Evolutionary conservation across 2,888 invertebrate genomes (phyloP), one percentile per base, ranked within the genome.

Genomic region (Ganaspis brasiliensis): DNA sequence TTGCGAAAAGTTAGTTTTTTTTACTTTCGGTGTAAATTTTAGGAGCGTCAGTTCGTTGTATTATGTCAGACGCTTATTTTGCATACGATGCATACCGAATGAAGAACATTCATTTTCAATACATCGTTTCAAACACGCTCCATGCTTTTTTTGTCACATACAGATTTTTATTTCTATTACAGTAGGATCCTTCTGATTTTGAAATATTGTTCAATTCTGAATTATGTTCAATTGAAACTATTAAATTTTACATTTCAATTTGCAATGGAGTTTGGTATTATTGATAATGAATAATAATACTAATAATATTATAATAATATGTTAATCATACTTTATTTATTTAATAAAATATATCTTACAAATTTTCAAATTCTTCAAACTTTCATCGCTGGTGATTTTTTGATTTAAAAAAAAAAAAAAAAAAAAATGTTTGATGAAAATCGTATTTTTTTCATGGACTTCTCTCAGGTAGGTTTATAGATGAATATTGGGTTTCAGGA

Each of bases 1-100:
- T 79, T 78, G 72, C 72, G 72, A 72, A 76, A 72, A 55, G 55
- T n/a, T 55, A 72, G 52, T 63, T 37, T 45, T 67, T 67, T 63
- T 40, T 67, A 26, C 26, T 67, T 67, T 67, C 10, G n/a, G 67
- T 45, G 24, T 26, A 67, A 40, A 67, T 40, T 67, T 67, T 67
- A 67, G 67, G 45, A 40, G 67, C 67, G 45, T 45, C 14, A 45
- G 45, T 67, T 67, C n/a, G 45, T 45, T 24, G 26, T 24, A 67
- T 67, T 67, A 67, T 45, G 67, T 67, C 67, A 67, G 45, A 49
- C 24, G 24, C 67, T 67, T 67, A 67, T 67, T 67, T 67, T 45
- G 45, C 67, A 67, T 67, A 67, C 24, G 24, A 67, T 45, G 45
- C 55, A 56, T 55, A 55, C 19, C 5, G 37, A 56, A 37, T 72